Conservation (phyloP, 2,113 vertebrate species). For the Sorex fumeus region DNA sequence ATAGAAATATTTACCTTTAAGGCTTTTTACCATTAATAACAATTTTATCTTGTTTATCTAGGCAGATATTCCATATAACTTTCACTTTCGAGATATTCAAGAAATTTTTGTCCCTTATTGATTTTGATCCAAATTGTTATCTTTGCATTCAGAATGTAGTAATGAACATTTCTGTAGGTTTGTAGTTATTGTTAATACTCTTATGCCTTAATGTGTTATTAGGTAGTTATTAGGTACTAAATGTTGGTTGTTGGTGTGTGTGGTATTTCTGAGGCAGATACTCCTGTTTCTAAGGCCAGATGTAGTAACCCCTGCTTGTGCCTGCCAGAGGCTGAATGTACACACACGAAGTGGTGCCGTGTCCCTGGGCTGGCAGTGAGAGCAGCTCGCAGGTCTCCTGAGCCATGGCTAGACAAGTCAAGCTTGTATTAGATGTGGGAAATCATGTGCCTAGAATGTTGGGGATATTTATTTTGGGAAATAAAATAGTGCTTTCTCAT, state of each 20-base stretch:
- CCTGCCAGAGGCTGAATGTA: background rate
- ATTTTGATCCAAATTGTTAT: slow-evolving; percentile 65
- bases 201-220: background rate
- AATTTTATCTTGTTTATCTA: slow-evolving; percentile 6
- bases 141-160: slow-evolving; percentile 46
- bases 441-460: background rate
- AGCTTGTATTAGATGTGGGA: background rate
- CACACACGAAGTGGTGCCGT: background rate
- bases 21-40: slow-evolving; percentile 33
- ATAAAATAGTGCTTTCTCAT: background rate
- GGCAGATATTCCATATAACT: slow-evolving; percentile 34
- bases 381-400: background rate
- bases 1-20: slow-evolving; percentile 14
- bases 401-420: background rate
- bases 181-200: slow-evolving; percentile 13
- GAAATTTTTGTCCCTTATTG: background rate
- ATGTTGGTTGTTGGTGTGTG: background rate
- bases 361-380: background rate
- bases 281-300: slow-evolving; percentile 29
- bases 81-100: slow-evolving; percentile 54
- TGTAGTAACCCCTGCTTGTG: background rate
- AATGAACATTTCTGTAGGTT: background rate
- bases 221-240: slow-evolving; percentile 26
- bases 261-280: background rate
- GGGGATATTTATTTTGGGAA: background rate